Conservation (phyloP, 2,113 vertebrate genomes). For the Bungarus multicinctus region DNA sequence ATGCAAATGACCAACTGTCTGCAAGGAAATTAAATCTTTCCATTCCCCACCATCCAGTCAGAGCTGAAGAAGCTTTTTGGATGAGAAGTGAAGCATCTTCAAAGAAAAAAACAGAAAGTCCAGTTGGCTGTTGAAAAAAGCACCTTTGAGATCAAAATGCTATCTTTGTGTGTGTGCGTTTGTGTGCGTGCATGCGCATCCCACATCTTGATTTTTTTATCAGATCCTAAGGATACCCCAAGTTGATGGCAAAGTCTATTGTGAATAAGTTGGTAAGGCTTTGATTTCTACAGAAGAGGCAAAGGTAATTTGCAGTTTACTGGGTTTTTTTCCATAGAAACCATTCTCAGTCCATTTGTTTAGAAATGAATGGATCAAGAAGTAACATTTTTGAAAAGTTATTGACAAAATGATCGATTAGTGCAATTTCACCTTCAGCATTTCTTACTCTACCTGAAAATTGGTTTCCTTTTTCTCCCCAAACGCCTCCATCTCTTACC, state of each 20-base stretch:
- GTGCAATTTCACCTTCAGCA: neutral
- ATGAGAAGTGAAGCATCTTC: no score
- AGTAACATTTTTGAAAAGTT: neutral
- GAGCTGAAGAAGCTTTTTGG: no score
- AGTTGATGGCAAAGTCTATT: no score
- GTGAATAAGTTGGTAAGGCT: neutral
- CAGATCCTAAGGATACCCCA: no score
- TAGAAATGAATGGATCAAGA: neutral
- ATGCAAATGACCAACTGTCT: no score
- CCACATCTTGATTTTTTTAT: no score
- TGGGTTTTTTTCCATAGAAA: neutral
- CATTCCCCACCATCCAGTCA: no score
- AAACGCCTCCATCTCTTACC: neutral
- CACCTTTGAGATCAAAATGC: neutral
- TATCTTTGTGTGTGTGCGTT: neutral
- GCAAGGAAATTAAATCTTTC: no score
- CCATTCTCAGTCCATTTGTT: neutral
- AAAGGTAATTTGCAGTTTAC: neutral
- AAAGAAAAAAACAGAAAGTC: no score
- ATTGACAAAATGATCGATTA: neutral
- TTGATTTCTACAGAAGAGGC: neutral
- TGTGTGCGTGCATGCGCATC: accelerated
- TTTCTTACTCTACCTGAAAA: neutral
- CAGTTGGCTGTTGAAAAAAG: no score
- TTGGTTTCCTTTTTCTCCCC: neutral